Percentiles rank a stretch among this genome's conserved stretches.
Evolutionary conservation across 2,888 invertebrate species (phyloP).

Genomic region (Alitta virens): DNA sequence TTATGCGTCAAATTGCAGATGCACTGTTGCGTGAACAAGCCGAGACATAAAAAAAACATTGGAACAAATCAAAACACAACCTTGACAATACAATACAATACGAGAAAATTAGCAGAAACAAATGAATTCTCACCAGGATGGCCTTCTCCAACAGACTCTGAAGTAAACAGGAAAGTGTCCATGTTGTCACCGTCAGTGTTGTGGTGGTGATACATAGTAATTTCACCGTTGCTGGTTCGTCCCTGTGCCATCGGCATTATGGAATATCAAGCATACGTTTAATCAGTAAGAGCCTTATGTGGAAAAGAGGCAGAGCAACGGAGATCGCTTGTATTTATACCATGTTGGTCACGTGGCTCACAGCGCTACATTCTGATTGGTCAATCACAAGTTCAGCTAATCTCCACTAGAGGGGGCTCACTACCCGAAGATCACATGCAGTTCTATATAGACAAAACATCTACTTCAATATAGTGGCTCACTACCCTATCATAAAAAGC

Average conservation of each 20-base stretch:
- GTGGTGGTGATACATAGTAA: not conserved
- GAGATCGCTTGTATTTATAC: not conserved
- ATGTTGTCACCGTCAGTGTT: slow-evolving; percentile 7
- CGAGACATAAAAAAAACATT: too few species aligned
- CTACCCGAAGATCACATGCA: too few species aligned
- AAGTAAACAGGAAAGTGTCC: slow-evolving; percentile 52
- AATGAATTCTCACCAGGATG: slow-evolving; percentile 50
- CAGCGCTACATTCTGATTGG: too few species aligned
- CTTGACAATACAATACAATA: too few species aligned
- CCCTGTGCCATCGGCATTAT: not conserved
- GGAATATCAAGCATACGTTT: not conserved
- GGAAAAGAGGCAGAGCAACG: slow-evolving; percentile 11
- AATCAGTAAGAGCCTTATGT: not conserved
- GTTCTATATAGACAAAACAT: too few species aligned
- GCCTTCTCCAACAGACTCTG: slow-evolving; percentile 58
- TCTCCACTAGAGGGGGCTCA: too few species aligned
- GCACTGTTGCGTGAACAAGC: too few species aligned
- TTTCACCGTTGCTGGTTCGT: not conserved
- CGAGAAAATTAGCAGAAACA: not conserved
- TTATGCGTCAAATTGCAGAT: too few species aligned
- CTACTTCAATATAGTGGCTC: too few species aligned
- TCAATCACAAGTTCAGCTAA: too few species aligned
- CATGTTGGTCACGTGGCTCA: not conserved
- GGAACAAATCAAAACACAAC: too few species aligned
- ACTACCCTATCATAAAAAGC: too few species aligned